Evolutionary conservation across 2,113 vertebrate species (phyloP).

Genomic region (Malurus melanocephalus): DNA sequence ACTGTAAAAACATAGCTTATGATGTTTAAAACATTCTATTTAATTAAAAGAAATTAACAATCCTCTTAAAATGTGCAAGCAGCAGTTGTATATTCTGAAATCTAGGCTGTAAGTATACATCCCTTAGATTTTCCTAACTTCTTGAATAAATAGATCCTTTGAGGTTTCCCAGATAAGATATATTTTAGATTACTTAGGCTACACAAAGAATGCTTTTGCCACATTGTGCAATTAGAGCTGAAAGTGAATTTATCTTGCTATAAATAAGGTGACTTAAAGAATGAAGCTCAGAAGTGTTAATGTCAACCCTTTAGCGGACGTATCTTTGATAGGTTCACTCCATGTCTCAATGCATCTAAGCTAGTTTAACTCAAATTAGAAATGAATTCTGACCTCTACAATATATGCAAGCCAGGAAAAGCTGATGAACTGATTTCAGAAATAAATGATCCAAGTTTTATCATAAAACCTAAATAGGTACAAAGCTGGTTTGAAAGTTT

Average conservation of each 20-base stretch:
- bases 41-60: slow-evolving; percentile 6
- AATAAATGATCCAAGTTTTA: background rate
- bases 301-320: slow-evolving; percentile 9
- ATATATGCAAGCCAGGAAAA: background rate
- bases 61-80: background rate
- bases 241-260: slow-evolving; percentile 39
- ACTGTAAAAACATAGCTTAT: background rate
- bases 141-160: slow-evolving; percentile 29
- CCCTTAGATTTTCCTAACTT: slow-evolving; percentile 24
- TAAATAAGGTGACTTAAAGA: slow-evolving; percentile 46
- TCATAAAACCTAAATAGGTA: background rate
- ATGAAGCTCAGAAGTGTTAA: slow-evolving; percentile 40
- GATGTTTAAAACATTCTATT: background rate
- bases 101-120: background rate
- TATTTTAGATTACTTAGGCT: background rate
- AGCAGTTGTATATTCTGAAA: slow-evolving; percentile 10
- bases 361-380: background rate
- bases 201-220: background rate
- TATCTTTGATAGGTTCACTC: background rate
- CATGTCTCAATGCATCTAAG: background rate
- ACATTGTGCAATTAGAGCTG: slow-evolving; percentile 4
- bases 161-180: slow-evolving; percentile 4
- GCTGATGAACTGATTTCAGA: background rate
- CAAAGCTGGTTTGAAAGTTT: background rate
- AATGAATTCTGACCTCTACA: background rate